Evolutionary conservation across 2,113 vertebrate genomes (phyloP), one percentile per base, ranked within the genome.

Genomic region (Myrmecobius fasciatus): DNA sequence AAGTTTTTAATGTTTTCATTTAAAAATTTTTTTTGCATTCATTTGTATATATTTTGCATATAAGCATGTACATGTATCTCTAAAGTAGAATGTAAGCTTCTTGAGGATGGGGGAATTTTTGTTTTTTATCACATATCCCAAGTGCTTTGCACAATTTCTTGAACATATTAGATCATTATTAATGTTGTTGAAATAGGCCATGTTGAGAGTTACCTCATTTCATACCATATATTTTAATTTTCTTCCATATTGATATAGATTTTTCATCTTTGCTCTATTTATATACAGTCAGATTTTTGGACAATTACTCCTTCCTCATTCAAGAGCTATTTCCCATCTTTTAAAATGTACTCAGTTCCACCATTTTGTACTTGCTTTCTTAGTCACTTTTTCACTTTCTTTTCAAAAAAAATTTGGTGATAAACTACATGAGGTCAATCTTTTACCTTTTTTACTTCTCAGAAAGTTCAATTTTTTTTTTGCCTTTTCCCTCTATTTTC

Each of bases 191-290:
- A 75, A n/a, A n/a, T 20, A 75, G 60, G 56, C 56, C 56, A 60
- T 12, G 28, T 60, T 60, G 28, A 60, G 28, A 60, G 25, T 60
- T 31, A 28, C 10, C 9, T 60, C 28, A 60, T 11, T 75, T n/a
- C 12, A 17, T 75, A 36, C 14, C 14, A 20, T 67, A 36, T n/a
- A 67, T 36, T 67, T 67, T 67, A 36, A 67, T 67, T 67, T 75
- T 75, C 31, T 75, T 75, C 25, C 26, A 67, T 12, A 60, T 25
- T 91, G 49, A 7, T n/a, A 46, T 60, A 28, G 91, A 93, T 91
- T 89, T 54, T 89, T 47, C 52, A 12, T 49, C 93, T 67, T 93
- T 91, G 49, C 36, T 89, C 48, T 28, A 91, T 48, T 53, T 93
- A 91, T 49, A 51, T 93, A 75, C 31, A 91, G 8, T 6, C 6